Conservation (phyloP, 2,797 vertebrate genomes). For the Myotis pilosus region DNA sequence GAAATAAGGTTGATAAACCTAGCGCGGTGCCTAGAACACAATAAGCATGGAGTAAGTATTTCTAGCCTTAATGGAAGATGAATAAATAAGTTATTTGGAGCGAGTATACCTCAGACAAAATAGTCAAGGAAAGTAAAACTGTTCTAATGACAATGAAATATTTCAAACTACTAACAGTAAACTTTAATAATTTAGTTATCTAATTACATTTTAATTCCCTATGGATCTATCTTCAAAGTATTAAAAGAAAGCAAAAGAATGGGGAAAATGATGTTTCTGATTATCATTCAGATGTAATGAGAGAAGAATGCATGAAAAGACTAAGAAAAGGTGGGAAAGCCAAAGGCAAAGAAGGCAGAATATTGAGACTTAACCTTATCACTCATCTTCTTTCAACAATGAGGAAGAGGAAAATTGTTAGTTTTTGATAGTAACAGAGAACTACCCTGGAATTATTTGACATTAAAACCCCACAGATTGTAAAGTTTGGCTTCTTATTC, state of each 20-base stretch:
- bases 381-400: not conserved
- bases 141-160: not conserved
- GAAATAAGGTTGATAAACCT: not conserved
- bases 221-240: slow-evolving; percentile 22
- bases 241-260: not conserved
- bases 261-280: not conserved
- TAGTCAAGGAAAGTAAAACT: not conserved
- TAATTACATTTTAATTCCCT: slow-evolving; percentile 36
- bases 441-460: slow-evolving; percentile 16
- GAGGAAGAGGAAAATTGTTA: not conserved
- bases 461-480: not conserved
- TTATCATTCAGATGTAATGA: slow-evolving; percentile 7
- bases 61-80: not conserved
- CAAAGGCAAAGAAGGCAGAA: not conserved
- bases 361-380: not conserved
- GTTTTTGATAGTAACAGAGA: not conserved
- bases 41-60: not conserved
- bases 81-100: not conserved
- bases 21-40: not conserved
- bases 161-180: not conserved
- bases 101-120: not conserved
- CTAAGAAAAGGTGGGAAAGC: not conserved
- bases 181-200: slow-evolving; percentile 27
- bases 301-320: not conserved
- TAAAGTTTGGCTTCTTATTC: slow-evolving; percentile 17